Conservation (phyloP, 1,140 invertebrate species). For the Drosophila novamexicana region DNA sequence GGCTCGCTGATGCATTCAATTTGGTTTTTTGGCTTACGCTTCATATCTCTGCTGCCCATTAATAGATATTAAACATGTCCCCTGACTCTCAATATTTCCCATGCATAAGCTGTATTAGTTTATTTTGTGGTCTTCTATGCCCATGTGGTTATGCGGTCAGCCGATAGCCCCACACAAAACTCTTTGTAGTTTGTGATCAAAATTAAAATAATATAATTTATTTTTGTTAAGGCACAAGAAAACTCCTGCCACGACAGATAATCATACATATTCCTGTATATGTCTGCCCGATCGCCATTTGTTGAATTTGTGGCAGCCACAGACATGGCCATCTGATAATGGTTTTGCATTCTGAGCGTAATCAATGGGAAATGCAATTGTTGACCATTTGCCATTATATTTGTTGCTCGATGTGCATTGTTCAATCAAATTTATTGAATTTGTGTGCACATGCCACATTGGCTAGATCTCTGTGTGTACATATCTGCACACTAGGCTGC, state of each 20-base stretch:
- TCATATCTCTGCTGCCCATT: constrained; percentile 49
- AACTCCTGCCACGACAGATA: background rate
- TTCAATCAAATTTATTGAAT: constrained; percentile 43
- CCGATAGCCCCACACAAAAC: constrained; percentile 19
- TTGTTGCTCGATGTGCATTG: constrained; percentile 44
- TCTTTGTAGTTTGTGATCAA: constrained; percentile 7
- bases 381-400: constrained; percentile 61
- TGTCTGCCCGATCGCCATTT: constrained; percentile 5
- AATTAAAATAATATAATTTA: constrained; percentile 26
- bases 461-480: background rate
- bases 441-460: constrained; percentile 26
- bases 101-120: constrained; percentile 55
- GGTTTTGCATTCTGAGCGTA: constrained; percentile 47
- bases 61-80: constrained; percentile 70
- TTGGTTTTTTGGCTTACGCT: constrained; percentile 39
- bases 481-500: background rate
- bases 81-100: constrained; percentile 20
- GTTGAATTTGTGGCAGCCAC: constrained; percentile 5
- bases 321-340: constrained; percentile 31
- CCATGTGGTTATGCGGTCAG: constrained; percentile 50
- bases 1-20: constrained; percentile 76
- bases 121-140: constrained; percentile 47
- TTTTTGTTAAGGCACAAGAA: background rate
- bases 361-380: constrained; percentile 70
- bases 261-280: background rate